A percentile compares a stretch with the other conserved stretches of the same genome.
Conservation (phyloP, 2,888 invertebrate species). For the Drosophila paramelanica region DNA sequence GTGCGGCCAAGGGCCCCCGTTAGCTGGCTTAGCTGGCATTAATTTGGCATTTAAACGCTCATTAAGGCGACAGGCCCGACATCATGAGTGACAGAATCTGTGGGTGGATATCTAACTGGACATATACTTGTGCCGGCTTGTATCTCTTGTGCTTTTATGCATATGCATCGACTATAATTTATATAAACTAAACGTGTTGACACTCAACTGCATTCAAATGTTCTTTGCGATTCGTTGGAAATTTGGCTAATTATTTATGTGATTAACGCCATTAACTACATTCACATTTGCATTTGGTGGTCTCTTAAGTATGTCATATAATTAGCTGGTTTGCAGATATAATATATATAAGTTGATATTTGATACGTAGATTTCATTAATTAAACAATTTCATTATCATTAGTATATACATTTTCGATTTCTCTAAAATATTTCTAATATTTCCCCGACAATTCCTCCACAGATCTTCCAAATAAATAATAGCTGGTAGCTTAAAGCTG, state of each 20-base stretch:
- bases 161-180: background rate
- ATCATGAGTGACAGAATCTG: slow-evolving; percentile 67
- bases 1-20: slow-evolving; percentile 42
- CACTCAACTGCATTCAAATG: slow-evolving; percentile 28
- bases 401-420: too few relatives aligned
- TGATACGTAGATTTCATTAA: background rate
- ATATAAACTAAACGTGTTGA: slow-evolving; percentile 19
- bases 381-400: background rate
- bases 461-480: background rate
- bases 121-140: slow-evolving; percentile 1
- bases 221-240: slow-evolving; percentile 8
- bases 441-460: too few relatives aligned
- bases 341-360: background rate
- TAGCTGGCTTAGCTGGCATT: slow-evolving; percentile 45
- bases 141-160: background rate
- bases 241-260: slow-evolving; percentile 33
- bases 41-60: slow-evolving; percentile 75
- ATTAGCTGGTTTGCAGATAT: slow-evolving; percentile 3
- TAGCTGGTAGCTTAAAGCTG: background rate
- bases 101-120: slow-evolving; percentile 60
- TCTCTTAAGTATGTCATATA: slow-evolving; percentile 5
- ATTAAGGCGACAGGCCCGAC: slow-evolving; percentile 69
- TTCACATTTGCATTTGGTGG: background rate
- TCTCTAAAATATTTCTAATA: too few relatives aligned
- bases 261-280: slow-evolving; percentile 3